These are phyloP conservation scores for Lithobates sylvaticus DNA, from an alignment of 2,797 vertebrate genomes.

Conservation along the genomic window DNA sequence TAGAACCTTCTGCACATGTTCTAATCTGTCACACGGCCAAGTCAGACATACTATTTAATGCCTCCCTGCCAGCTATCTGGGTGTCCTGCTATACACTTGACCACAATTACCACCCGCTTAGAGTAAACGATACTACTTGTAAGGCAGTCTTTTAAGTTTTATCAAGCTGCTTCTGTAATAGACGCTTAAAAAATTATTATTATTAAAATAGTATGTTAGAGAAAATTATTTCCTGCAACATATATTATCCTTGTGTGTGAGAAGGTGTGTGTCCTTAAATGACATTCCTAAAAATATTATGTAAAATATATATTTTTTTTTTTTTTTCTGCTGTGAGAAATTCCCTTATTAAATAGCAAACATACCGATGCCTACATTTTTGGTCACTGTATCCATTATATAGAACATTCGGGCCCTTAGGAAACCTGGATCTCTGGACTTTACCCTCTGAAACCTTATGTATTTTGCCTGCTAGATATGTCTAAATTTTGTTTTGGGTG, in stretches of 20 bases:
- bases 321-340: neutral
- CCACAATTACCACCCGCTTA: constrained; percentile 59
- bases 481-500: too few species aligned
- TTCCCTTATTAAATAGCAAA: neutral
- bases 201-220: neutral
- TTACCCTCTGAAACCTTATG: too few species aligned
- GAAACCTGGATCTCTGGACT: too few species aligned
- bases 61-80: constrained; percentile 57
- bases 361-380: neutral
- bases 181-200: neutral
- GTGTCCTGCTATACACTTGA: constrained; percentile 52
- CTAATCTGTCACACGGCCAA: constrained; percentile 46
- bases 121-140: constrained; percentile 27
- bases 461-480: too few species aligned
- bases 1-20: constrained; percentile 21
- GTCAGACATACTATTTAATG: constrained; percentile 55
- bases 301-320: neutral
- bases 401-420: too few species aligned
- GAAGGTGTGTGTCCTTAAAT: neutral
- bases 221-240: neutral
- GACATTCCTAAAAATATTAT: neutral
- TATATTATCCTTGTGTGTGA: neutral
- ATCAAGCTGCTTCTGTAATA: neutral
- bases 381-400: too few species aligned
- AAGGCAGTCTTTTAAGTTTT: constrained; percentile 28